These are phyloP conservation scores for Tenodera sinensis DNA, from an alignment of 2,888 invertebrate genomes.

Conservation along the genomic window DNA sequence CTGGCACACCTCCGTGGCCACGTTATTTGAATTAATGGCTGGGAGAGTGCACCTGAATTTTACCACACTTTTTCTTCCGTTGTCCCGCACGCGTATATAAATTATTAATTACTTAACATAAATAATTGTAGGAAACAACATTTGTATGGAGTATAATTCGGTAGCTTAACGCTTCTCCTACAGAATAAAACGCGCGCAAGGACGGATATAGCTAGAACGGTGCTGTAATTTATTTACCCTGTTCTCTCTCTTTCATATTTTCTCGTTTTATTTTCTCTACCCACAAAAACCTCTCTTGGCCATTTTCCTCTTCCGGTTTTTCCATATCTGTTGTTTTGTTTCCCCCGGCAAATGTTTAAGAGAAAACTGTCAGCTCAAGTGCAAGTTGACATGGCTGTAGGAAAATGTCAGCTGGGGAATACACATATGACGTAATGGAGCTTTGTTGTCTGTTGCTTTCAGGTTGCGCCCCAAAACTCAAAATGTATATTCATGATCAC, in stretches of 20 bases:
- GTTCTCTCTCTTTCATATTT: background rate
- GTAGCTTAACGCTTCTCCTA: background rate
- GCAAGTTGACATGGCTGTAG: background rate
- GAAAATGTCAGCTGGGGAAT: background rate
- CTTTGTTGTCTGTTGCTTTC: background rate
- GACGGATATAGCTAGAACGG: background rate
- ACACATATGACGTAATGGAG: background rate
- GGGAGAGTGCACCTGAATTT: slow-evolving; percentile 12
- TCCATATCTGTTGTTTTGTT: background rate
- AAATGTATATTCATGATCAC: background rate
- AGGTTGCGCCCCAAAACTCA: background rate
- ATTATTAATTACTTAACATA: slow-evolving; percentile 15
- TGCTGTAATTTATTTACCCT: background rate
- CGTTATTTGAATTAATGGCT: slow-evolving; percentile 13
- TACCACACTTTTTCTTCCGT: background rate
- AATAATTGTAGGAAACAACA: slow-evolving; percentile 7
- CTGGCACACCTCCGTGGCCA: background rate
- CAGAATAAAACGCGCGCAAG: background rate
- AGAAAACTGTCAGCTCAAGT: background rate
- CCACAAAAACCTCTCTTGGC: background rate
- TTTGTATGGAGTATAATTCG: slow-evolving; percentile 11
- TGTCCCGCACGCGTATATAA: background rate
- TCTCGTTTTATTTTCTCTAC: background rate
- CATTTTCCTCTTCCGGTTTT: background rate
- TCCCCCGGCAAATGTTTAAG: background rate